phyloP scores from a whole-genome alignment of 2,888 invertebrate species.

The Helicoverpa assulta region DNA sequence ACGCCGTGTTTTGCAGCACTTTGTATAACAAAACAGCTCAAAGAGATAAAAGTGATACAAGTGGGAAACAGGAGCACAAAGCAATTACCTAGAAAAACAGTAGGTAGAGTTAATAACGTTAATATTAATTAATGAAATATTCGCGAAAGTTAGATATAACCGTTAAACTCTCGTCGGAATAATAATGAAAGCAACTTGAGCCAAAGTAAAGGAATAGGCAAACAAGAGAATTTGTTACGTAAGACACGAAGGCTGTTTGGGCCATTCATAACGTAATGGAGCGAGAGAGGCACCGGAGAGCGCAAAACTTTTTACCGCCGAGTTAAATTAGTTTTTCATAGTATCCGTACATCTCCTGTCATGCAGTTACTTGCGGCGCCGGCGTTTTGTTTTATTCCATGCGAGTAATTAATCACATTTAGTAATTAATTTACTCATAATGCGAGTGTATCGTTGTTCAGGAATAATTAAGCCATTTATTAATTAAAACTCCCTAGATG shows the following conservation, averaged over 20 bases:
- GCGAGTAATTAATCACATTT: conserved; percentile 83
- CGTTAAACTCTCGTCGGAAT: conserved; percentile 53
- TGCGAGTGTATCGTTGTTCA: conserved; percentile 71
- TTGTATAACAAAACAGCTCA: conserved; percentile 23
- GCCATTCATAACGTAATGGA: conserved; percentile 71
- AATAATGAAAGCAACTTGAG: conserved; percentile 56
- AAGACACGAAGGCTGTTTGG: conserved; percentile 59
- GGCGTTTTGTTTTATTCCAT: conserved; percentile 53
- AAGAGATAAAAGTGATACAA: conserved; percentile 13
- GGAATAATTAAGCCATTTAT: conserved; percentile 76
- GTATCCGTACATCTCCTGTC: conserved; percentile 62
- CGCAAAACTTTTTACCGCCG: conserved; percentile 70
- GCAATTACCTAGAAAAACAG: conserved; percentile 47
- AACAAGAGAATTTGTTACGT: conserved; percentile 70
- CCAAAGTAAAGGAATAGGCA: conserved; percentile 61
- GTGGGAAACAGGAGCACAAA: conserved; percentile 14
- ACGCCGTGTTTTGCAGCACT: conserved; percentile 18
- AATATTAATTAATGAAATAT: conserved; percentile 51
- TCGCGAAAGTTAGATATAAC: conserved; percentile 48
- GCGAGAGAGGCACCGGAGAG: conserved; percentile 49
- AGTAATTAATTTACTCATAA: conserved; percentile 79
- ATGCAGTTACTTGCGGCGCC: conserved; percentile 68
- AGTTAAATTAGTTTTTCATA: conserved; percentile 82
- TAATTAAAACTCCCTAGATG: conserved; percentile 71
- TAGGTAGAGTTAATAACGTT: conserved; percentile 39